Base-by-base conservation (phyloP, 2,888 invertebrate genomes). In the Liopterus haemorrhoidalis region DNA sequence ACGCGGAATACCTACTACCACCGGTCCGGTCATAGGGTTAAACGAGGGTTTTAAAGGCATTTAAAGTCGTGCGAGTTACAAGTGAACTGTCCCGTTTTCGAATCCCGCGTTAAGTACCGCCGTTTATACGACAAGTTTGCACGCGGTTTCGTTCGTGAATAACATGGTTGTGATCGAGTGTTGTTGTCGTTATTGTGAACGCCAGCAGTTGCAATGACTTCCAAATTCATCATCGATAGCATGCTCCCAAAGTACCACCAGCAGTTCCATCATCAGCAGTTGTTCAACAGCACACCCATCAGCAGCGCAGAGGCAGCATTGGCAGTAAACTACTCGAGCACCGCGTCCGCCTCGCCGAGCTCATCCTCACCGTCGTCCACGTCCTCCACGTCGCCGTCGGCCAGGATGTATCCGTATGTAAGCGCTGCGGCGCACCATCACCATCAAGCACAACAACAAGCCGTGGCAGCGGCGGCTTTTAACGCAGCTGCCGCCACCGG, bases 221-320 rank as follows among this genome's bases (percentile, higher is more conserved):
- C 90, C 80, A 92, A 91, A 83, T 92, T 91, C 81, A 88, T 89
- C 80, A 87, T 92, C 78, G 91, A 92, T 87, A 90, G 89, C 79
- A 91, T 92, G 89, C 86, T 92, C 76, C 91, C 91, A 65, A 92
- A 92, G 80, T 92, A 92, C 77, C 88, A 79, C 70, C 82, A 83
- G 70, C 76, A 81, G 70, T 81, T 80, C 70, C 81, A 81, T 69
- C 82, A 82, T 67, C 81, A 75, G 62, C 74, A 81, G 68, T 72
- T 76, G 69, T 74, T 76, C 66, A 72, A 70, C 59, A 70, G 65
- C 55, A 72, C 74, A 59, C 71, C 70, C 63, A 69, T 65, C 53
- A 63, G 64, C 45, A 68, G 74, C 59, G 75, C 81, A 75, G 74
- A 82, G 66, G 79, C 77, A 70, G 78, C 78, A 71, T 53, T 65